phyloP scores from a whole-genome alignment of 2,113 vertebrate genomes.

The Aegypius monachus region DNA sequence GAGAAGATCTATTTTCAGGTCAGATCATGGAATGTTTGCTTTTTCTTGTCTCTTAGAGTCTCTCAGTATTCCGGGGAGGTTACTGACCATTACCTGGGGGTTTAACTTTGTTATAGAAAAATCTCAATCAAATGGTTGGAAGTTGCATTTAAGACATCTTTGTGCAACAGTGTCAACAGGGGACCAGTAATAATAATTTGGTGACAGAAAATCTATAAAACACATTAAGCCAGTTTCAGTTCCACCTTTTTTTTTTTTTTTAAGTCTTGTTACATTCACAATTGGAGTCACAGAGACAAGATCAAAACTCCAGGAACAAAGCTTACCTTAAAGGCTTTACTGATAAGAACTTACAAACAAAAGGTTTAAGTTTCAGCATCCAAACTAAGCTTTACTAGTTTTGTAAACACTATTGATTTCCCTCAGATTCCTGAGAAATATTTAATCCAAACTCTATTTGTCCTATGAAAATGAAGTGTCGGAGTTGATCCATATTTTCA shows the following conservation, averaged over 20 bases:
- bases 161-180: not conserved
- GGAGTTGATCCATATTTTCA: constrained; percentile 33
- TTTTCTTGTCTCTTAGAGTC: not conserved
- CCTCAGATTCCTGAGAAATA: constrained; percentile 48
- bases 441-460: constrained; percentile 56
- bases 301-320: constrained; percentile 28
- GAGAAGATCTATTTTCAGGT: not conserved
- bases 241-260: not conserved
- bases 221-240: constrained; percentile 54
- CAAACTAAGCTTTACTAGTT: constrained; percentile 32
- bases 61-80: constrained; percentile 1
- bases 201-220: constrained; percentile 71
- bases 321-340: constrained; percentile 39
- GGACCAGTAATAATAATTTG: constrained; percentile 51
- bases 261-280: constrained; percentile 28
- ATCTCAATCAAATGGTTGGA: constrained; percentile 23
- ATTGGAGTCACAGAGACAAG: not conserved
- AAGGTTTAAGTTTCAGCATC: constrained; percentile 39
- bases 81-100: not conserved
- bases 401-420: constrained; percentile 65
- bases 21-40: not conserved
- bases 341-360: constrained; percentile 42
- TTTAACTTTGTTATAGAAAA: constrained; percentile 15
- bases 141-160: constrained; percentile 26
- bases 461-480: constrained; percentile 52